Percentiles rank a stretch among this genome's conserved stretches.
Evolutionary conservation across 2,113 vertebrate genomes (phyloP).

Genomic region (Ibidorhyncha struthersii): DNA sequence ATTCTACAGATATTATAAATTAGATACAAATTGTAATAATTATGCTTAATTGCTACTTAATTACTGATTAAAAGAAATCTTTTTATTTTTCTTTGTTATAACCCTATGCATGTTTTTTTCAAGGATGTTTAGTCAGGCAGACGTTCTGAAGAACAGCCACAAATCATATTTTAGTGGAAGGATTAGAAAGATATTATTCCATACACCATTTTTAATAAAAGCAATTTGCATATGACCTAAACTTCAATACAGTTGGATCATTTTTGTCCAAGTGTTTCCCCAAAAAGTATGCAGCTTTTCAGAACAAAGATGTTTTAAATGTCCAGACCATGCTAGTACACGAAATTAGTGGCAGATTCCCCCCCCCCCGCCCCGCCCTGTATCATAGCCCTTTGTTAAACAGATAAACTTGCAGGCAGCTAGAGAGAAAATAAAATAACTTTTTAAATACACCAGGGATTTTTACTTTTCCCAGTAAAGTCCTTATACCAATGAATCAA

Average conservation of each 20-base stretch:
- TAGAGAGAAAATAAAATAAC: background rate
- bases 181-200: background rate
- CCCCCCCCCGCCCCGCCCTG: fast-evolving
- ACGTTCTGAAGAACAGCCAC: background rate
- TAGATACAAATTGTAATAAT: conserved; percentile 60
- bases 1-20: conserved; percentile 29
- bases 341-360: background rate
- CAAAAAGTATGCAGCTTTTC: background rate
- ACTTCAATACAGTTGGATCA: background rate
- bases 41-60: conserved; percentile 55
- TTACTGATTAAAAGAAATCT: conserved; percentile 55
- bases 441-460: background rate
- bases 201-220: background rate
- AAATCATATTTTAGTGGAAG: conserved; percentile 34
- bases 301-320: background rate
- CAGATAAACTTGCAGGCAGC: background rate
- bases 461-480: background rate
- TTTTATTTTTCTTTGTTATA: conserved; percentile 42
- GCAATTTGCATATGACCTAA: background rate
- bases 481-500: background rate
- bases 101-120: background rate
- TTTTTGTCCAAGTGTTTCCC: background rate
- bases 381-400: background rate
- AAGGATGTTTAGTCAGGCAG: conserved; percentile 46
- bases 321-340: background rate